Conservation (phyloP, 2,888 invertebrate genomes). For the Zygogramma bicolorata region DNA sequence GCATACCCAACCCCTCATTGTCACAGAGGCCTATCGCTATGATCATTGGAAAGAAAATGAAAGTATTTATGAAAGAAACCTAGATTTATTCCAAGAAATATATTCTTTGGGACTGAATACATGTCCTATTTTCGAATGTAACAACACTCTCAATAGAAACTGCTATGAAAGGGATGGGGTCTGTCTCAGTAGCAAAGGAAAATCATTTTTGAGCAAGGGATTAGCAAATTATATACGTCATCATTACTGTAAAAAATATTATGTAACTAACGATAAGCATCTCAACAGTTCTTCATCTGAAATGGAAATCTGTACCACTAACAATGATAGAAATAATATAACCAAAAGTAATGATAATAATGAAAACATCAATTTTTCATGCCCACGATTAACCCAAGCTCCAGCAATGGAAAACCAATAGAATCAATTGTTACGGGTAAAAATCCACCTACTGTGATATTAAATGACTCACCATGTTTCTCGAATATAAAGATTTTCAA, state of each 20-base stretch:
- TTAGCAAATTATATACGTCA: not conserved
- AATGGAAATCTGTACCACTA: not conserved
- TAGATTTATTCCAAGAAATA: not conserved
- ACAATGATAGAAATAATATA: slow-evolving; percentile 4
- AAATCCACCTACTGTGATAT: not conserved
- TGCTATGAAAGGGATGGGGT: slow-evolving; percentile 4
- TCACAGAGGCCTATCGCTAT: not conserved
- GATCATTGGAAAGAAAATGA: slow-evolving; percentile 1
- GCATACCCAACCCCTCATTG: slow-evolving; percentile 8
- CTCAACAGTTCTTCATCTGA: not conserved
- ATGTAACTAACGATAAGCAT: not conserved
- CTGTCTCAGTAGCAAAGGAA: slow-evolving; percentile 4
- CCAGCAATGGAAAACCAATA: not conserved
- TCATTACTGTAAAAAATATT: not conserved
- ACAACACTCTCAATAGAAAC: slow-evolving; percentile 4
- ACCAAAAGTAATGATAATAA: slow-evolving; percentile 1
- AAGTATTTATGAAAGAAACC: slow-evolving; percentile 1
- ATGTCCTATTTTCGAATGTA: not conserved
- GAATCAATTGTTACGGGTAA: not conserved
- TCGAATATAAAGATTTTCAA: not conserved
- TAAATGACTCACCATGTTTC: not conserved
- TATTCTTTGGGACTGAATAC: slow-evolving; percentile 2
- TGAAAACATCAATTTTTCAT: slow-evolving; percentile 1
- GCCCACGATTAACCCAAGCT: not conserved
- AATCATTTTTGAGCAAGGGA: not conserved